Base-by-base conservation (phyloP, 2,797 vertebrate species). In the Phrynocephalus forsythii region DNA sequence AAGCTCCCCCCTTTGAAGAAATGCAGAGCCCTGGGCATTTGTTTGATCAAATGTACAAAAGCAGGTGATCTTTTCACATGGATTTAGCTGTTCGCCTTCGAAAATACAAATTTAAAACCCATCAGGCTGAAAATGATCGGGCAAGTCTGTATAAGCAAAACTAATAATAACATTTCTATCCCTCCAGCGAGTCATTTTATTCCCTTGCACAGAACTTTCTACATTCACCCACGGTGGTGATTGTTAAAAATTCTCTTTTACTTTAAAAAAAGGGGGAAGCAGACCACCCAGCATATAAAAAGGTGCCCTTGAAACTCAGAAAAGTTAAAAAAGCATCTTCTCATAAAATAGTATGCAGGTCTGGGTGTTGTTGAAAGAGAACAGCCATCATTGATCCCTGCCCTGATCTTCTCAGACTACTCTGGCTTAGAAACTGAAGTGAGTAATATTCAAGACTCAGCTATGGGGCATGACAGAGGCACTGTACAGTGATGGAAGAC, bases 241-340 rank as follows among this genome's bases (percentile, higher is more conserved):
- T 83, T 83, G 38, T 56, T 52, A 11, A 69, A 71, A 69, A 68
- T 66, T 78, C 63, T 67, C 56, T 44, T 16, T 33, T n/a, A 20
- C 16, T 56, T 56, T 60, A 26, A 4, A n/a, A 4, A n/a, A 60
- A 56, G 28, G 28, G 63, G 33, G 66, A 4, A 24, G 52, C 33
- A 81, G 68, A 44, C 10, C 26, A n/a, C 26, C 20, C 11, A 20
- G 9, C 26, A 48, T 50, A 85, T 28, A 66, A 48, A 85, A 60
- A 56, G 56, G 15, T 86, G 3, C 13, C 30, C 38, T 56, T 38
- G 48, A 71, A 86, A 86, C 24, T 68, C 10, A 18, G 15, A 30
- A 33, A 50, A 71, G 22, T 72, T 79, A 68, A 69, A 86, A 85
- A 66, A 69, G n/a, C 26, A 86, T 86, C 9, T 56, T 85, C 63